Percentiles rank a stretch among this genome's conserved stretches.
These are phyloP conservation scores for Ameiurus melas DNA, from an alignment of 2,113 vertebrate species.

Conservation along the genomic window DNA sequence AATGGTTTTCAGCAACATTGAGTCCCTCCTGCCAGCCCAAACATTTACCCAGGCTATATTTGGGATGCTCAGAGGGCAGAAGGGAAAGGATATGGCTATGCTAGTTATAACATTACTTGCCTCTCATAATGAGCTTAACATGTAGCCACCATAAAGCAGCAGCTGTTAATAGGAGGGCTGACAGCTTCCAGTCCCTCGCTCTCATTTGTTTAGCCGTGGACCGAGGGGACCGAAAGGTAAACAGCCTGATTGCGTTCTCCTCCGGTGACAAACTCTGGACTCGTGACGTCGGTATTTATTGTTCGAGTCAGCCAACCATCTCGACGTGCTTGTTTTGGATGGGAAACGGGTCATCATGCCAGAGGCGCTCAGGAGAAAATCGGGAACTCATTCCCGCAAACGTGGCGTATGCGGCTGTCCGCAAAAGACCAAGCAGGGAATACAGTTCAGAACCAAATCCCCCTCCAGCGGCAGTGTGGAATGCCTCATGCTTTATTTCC, in stretches of 20 bases:
- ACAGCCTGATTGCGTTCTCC: constrained; percentile 62
- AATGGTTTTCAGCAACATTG: constrained; percentile 57
- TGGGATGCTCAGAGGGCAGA: constrained; percentile 48
- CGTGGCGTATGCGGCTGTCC: not conserved
- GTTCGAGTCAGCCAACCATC: constrained; percentile 67
- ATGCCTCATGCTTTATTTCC: constrained; percentile 67
- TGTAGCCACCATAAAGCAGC: constrained; percentile 32
- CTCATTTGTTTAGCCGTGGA: constrained; percentile 22
- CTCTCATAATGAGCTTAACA: constrained; percentile 56
- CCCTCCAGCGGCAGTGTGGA: constrained; percentile 62
- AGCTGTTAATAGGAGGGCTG: constrained; percentile 36
- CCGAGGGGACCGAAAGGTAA: constrained; percentile 54
- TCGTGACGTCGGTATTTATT: constrained; percentile 70
- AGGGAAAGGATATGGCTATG: constrained; percentile 36
- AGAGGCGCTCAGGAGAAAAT: constrained; percentile 43
- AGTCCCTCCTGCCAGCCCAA: constrained; percentile 62
- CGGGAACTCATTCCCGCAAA: constrained; percentile 15
- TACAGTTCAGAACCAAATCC: constrained; percentile 32
- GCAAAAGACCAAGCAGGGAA: constrained; percentile 25
- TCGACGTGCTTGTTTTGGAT: constrained; percentile 69
- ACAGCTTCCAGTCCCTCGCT: constrained; percentile 40
- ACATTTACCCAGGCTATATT: constrained; percentile 67
- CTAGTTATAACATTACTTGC: constrained; percentile 48
- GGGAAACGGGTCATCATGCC: constrained; percentile 59
- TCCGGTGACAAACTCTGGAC: constrained; percentile 63